A percentile compares a stretch with the other conserved stretches of the same genome.
Evolutionary conservation across 1,140 invertebrate species (phyloP).

Genomic region (Dryas iulia): DNA sequence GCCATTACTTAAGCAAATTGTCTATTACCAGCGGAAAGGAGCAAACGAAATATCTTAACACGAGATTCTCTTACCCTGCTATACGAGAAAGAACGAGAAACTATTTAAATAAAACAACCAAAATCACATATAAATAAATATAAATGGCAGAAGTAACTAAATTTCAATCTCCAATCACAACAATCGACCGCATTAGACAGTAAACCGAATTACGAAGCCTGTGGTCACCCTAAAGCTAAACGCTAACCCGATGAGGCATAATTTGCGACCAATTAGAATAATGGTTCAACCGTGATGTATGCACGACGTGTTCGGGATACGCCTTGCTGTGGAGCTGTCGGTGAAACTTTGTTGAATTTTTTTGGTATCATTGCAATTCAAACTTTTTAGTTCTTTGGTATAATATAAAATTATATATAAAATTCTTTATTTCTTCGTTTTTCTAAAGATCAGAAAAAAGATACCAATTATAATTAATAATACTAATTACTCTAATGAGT

Average conservation of each 20-base stretch:
- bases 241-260: conserved; percentile 78
- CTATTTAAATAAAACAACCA: neutral
- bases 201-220: conserved; percentile 60
- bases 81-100: no score
- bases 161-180: conserved; percentile 45
- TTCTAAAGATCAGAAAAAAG: no score
- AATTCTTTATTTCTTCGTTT: no score
- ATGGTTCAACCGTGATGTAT: conserved; percentile 75
- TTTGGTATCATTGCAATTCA: neutral
- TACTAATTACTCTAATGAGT: no score
- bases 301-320: conserved; percentile 55
- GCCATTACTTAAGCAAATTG: no score
- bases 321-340: conserved; percentile 34
- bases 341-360: neutral
- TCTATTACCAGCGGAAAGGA: no score
- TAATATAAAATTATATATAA: neutral
- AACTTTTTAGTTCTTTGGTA: no score
- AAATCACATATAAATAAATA: neutral
- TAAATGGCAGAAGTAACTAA: conserved; percentile 15
- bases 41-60: no score
- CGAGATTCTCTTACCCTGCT: no score
- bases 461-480: no score
- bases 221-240: conserved; percentile 57
- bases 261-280: conserved; percentile 80
- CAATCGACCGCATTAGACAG: conserved; percentile 53